Percentiles rank a stretch among this genome's conserved stretches.
phyloP scores from a whole-genome alignment of 2,797 vertebrate genomes.

The Protonibea diacanthus region DNA sequence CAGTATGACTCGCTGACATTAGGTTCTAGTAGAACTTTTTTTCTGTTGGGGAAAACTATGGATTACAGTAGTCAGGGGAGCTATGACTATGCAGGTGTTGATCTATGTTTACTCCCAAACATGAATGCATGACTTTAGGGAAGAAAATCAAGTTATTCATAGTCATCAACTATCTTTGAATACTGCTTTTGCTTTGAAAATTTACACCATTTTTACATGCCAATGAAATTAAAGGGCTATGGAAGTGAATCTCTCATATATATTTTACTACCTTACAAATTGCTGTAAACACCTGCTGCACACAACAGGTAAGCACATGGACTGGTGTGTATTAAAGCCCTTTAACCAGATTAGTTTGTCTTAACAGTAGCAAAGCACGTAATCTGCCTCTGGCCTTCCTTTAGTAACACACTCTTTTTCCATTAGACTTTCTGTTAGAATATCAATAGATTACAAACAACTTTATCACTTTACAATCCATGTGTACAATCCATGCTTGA shows the following conservation, averaged over 20 bases:
- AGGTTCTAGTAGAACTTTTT: background rate
- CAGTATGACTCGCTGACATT: background rate
- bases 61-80: background rate
- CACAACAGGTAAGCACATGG: conserved; percentile 60
- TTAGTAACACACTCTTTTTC: conserved; percentile 44
- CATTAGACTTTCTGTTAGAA: conserved; percentile 23
- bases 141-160: background rate
- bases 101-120: background rate
- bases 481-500: background rate
- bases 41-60: background rate
- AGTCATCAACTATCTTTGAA: background rate
- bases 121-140: background rate
- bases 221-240: background rate
- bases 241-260: background rate
- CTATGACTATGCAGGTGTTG: background rate
- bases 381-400: conserved; percentile 61
- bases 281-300: conserved; percentile 50
- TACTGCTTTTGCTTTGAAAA: conserved; percentile 2
- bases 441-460: background rate
- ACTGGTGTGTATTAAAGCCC: conserved; percentile 61
- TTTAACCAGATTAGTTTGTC: conserved; percentile 80
- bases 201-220: background rate
- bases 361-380: conserved; percentile 73
- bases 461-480: background rate
- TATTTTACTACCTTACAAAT: conserved; percentile 10